A percentile compares a stretch with the other conserved stretches of the same genome.
Evolutionary conservation across 2,797 vertebrate genomes (phyloP).

Genomic region (Danio tinwini): DNA sequence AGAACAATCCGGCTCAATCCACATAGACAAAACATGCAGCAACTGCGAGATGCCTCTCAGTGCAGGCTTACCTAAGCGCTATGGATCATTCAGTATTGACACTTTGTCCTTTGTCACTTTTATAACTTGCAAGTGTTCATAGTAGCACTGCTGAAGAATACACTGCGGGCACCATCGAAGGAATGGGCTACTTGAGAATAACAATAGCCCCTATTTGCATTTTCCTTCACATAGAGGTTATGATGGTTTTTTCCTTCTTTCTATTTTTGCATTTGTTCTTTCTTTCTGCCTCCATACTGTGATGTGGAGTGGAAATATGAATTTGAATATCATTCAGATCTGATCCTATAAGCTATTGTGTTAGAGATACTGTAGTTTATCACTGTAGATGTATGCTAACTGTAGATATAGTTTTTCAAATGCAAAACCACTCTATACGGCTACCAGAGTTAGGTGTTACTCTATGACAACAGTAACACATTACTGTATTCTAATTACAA

Average conservation of each 20-base stretch:
- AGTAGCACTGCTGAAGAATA: neutral
- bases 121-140: constrained; percentile 40
- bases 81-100: constrained; percentile 27
- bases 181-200: constrained; percentile 38
- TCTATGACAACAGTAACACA: too few relatives aligned
- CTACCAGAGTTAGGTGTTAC: neutral
- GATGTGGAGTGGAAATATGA: constrained; percentile 1
- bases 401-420: neutral
- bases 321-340: neutral
- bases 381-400: neutral
- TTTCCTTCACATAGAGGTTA: constrained; percentile 28
- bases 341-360: neutral
- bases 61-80: constrained; percentile 14
- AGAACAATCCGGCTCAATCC: constrained; percentile 32
- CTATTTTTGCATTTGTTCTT: neutral
- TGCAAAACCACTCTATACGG: neutral
- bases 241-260: neutral
- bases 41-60: constrained; percentile 32
- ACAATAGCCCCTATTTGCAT: constrained; percentile 52
- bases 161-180: neutral
- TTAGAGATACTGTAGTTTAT: neutral
- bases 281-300: constrained; percentile 4
- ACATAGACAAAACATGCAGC: constrained; percentile 33
- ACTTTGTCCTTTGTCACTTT: constrained; percentile 29
- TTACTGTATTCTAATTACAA: too few relatives aligned